A percentile compares a stretch with the other conserved stretches of the same genome.
Evolutionary conservation across 2,113 vertebrate species (phyloP).

Genomic region (Cyphomyrus plagiostoma): DNA sequence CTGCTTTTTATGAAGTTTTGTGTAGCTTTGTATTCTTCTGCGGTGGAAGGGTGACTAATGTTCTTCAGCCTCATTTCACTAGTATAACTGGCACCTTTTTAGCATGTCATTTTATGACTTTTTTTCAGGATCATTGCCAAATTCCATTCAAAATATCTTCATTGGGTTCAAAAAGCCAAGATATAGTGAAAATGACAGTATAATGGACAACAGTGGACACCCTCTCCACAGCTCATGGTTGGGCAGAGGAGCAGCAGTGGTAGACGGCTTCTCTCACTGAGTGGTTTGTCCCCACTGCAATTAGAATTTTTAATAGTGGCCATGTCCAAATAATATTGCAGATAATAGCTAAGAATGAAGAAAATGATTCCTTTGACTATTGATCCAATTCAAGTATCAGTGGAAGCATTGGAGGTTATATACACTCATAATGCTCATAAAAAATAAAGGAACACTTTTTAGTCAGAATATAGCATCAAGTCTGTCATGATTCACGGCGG

Average conservation of each 20-base stretch:
- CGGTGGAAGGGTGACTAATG: neutral
- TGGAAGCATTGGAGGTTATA: neutral
- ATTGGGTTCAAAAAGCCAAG: neutral
- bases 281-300: too few relatives aligned
- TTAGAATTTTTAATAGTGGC: neutral
- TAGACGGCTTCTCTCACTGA: too few relatives aligned
- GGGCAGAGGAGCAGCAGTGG: too few relatives aligned
- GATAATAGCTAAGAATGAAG: neutral
- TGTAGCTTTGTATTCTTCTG: neutral
- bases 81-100: too few relatives aligned
- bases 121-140: neutral
- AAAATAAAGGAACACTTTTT: too few relatives aligned
- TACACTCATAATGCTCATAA: too few relatives aligned
- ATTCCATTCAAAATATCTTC: neutral
- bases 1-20: neutral
- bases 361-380: neutral
- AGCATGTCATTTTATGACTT: too few relatives aligned
- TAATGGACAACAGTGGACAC: too few relatives aligned
- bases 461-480: too few relatives aligned
- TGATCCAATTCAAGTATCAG: neutral
- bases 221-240: too few relatives aligned
- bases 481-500: too few relatives aligned
- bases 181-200: neutral
- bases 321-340: neutral
- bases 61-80: neutral